Evolutionary conservation across 2,797 vertebrate genomes (phyloP), one percentile per base, ranked within the genome.

Genomic region (Syngnathus rostellatus): DNA sequence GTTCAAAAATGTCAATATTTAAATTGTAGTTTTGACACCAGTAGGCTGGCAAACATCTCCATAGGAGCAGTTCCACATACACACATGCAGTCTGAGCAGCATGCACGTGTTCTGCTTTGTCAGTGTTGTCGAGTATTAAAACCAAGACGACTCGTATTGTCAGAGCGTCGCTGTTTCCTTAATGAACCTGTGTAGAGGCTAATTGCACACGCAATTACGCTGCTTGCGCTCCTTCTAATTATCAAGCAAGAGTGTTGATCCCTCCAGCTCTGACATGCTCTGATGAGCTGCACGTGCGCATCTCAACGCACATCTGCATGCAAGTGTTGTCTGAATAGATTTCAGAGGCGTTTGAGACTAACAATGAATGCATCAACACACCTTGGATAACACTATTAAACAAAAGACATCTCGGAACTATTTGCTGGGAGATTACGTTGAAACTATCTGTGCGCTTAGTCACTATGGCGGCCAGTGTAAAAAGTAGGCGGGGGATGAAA

Each of bases 151-250:
- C 25, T 37, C 31, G 57, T 19, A 1, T 64, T 55, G 46, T 72
- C 59, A 70, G 66, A 74, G 69, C 70, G 76, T 54, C 72, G 68
- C 67, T 50, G 71, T 69, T 74, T 65, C 48, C 50, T 74, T 78
- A 75, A 85, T 83, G 67, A 82, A 77, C 72, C 64, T 57, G 71
- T 75, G 70, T 68, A 60, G 68, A 11, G 63, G 64, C 53, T 75
- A 75, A 83, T 69, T 71, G 71, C 65, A 63, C 31, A 61, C 10
- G 54, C 67, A 78, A 75, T 83, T 73, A 77, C 59, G 37, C 62
- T n/a, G 23, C 17, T 8, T 66, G 2, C 46, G 71, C 68, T 63
- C 37, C 9, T 64, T 77, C 63, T 68, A 73, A 81, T 81, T 75
- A 73, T 73, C 62, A 62, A 63, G 68, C 51, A 67, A n/a, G 63